Percentiles rank a stretch among this genome's conserved stretches.
Conservation (phyloP, 1,140 invertebrate genomes). For the Ruditapes philippinarum region DNA sequence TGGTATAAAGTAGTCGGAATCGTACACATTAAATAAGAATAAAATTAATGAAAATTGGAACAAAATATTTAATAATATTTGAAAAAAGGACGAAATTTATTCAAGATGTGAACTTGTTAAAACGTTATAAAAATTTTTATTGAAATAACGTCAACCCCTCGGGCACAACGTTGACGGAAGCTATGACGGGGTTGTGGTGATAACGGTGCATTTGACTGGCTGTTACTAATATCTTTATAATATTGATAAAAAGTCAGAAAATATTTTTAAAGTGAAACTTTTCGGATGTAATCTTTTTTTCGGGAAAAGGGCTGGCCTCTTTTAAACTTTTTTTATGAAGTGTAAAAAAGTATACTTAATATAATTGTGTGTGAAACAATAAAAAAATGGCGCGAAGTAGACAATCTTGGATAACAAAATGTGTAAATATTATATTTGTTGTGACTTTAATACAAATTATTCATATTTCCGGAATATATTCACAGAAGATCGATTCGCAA, state of each 20-base stretch:
- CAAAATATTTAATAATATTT: no score
- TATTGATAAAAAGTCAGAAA: not conserved
- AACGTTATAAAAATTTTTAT: no score
- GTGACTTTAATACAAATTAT: not conserved
- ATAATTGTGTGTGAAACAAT: no score
- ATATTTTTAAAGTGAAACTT: not conserved
- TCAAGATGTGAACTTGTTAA: no score
- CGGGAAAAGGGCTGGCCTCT: slow-evolving; percentile 16
- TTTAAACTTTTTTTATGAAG: not conserved
- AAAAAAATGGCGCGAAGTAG: not conserved
- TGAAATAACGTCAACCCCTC: not conserved
- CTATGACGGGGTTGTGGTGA: not conserved
- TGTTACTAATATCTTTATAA: slow-evolving; percentile 22
- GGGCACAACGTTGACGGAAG: not conserved
- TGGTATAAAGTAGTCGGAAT: no score
- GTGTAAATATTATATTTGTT: not conserved
- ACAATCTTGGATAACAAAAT: not conserved
- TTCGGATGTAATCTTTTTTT: slow-evolving; percentile 24
- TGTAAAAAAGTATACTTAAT: not conserved
- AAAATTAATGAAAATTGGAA: no score
- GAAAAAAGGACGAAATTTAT: no score
- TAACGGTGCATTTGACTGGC: not conserved
- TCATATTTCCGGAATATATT: not conserved
- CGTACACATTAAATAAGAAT: no score
- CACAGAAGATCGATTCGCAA: not conserved